Conservation (phyloP, 2,797 vertebrate species). For the Gymnopithys bicolor region DNA sequence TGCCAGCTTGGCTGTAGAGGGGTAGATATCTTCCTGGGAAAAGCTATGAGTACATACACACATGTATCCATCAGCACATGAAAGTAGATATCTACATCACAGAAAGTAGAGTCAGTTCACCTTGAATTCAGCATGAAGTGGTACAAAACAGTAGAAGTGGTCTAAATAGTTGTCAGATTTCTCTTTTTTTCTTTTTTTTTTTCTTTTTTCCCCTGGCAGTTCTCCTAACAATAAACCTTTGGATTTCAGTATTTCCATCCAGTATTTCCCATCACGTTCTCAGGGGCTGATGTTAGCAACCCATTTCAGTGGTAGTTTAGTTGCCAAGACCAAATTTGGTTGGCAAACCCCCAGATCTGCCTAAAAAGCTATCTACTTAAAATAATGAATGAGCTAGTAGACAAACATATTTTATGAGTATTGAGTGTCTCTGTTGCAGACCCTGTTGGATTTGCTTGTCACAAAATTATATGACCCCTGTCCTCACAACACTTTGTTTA, state of each 20-base stretch:
- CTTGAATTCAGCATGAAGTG: background rate
- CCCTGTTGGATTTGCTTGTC: conserved; percentile 1
- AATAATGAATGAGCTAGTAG: background rate
- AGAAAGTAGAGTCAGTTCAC: background rate
- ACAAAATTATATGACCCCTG: background rate
- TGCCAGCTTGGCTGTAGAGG: background rate
- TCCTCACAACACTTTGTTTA: conserved; percentile 17
- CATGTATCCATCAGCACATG: background rate
- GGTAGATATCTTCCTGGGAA: background rate
- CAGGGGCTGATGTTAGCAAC: background rate
- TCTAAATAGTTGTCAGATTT: background rate
- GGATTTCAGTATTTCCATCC: background rate
- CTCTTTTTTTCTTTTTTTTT: background rate
- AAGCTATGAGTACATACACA: background rate
- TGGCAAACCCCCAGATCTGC: conserved; percentile 18
- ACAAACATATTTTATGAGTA: background rate
- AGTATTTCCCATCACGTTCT: background rate
- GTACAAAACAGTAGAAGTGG: background rate
- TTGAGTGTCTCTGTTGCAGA: background rate
- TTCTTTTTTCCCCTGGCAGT: background rate
- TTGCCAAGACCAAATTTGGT: conserved; percentile 42
- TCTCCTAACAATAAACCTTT: background rate
- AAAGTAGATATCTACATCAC: background rate
- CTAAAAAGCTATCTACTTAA: conserved; percentile 12
- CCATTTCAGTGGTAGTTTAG: conserved; percentile 22